These are phyloP conservation scores for Porites lutea DNA, from an alignment of 64 coral and sea anemone species.

Conservation along the genomic window DNA sequence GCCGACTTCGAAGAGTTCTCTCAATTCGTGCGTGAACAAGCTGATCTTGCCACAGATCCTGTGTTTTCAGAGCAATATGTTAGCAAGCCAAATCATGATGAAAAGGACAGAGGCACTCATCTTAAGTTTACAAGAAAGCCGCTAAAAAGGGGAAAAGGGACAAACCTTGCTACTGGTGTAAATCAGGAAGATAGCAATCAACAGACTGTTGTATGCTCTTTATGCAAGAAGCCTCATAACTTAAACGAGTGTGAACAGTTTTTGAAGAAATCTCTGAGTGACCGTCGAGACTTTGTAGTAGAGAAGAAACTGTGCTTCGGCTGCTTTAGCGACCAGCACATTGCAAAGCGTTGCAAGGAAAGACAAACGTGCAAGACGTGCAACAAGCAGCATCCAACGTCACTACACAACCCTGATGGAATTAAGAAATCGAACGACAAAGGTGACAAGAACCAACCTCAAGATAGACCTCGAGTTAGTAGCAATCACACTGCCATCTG, in stretches of 20 bases:
- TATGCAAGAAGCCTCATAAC: conserved; percentile 45
- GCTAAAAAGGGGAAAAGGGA: neutral
- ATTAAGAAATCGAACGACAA: neutral
- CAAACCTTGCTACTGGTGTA: conserved; percentile 5
- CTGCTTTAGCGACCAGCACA: conserved; percentile 47
- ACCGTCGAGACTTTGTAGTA: conserved; percentile 27
- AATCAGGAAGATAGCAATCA: neutral
- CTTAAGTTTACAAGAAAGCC: conserved; percentile 1
- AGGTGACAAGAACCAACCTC: neutral
- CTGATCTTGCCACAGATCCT: conserved; percentile 64
- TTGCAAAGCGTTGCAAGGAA: conserved; percentile 50
- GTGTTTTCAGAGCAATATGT: conserved; percentile 51
- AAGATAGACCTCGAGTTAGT: conserved; percentile 1
- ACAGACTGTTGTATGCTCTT: neutral
- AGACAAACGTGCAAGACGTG: conserved; percentile 59
- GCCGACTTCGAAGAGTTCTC: conserved; percentile 71
- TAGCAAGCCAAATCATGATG: conserved; percentile 7
- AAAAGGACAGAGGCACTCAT: neutral
- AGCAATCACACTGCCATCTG: conserved; percentile 30
- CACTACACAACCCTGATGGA: conserved; percentile 59
- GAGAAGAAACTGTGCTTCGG: conserved; percentile 58
- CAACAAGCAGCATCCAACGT: conserved; percentile 75
- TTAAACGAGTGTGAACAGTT: conserved; percentile 37
- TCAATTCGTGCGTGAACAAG: conserved; percentile 67
- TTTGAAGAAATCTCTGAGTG: conserved; percentile 17